Percentiles rank a stretch among this genome's conserved stretches.
These are phyloP conservation scores for Thyatira batis DNA, from an alignment of 2,888 invertebrate genomes.

Conservation along the genomic window DNA sequence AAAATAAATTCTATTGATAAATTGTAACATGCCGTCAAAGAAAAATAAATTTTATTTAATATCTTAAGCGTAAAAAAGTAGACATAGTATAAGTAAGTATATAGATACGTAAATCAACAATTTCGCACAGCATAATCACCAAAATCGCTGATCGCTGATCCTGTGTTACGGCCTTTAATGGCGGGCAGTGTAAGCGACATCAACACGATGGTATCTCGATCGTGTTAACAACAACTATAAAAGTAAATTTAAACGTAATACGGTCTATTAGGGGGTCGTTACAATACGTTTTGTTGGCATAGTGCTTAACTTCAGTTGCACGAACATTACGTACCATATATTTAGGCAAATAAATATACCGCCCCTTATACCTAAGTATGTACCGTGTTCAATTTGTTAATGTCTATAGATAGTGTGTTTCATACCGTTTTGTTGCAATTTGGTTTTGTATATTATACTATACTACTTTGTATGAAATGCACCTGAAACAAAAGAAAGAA, in stretches of 20 bases:
- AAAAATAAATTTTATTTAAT: too few species aligned
- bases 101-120: neutral
- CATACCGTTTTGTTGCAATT: slow-evolving; percentile 58
- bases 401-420: slow-evolving; percentile 6
- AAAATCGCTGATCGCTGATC: too few species aligned
- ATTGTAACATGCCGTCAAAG: too few species aligned
- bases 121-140: too few species aligned
- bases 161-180: too few species aligned
- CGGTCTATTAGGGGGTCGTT: slow-evolving; percentile 32
- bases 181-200: neutral
- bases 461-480: slow-evolving; percentile 55
- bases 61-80: too few species aligned
- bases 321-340: neutral
- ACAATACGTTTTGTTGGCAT: neutral
- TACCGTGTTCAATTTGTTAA: too few species aligned
- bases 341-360: neutral
- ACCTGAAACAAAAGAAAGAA: slow-evolving; percentile 66
- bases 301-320: neutral
- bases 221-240: slow-evolving; percentile 46
- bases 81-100: too few species aligned
- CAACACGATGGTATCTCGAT: slow-evolving; percentile 36
- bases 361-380: too few species aligned
- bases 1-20: too few species aligned
- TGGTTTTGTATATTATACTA: slow-evolving; percentile 34
- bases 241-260: slow-evolving; percentile 47